Evolutionary conservation across 2,888 invertebrate species (phyloP).

Genomic region (Petrophora chlorosata): DNA sequence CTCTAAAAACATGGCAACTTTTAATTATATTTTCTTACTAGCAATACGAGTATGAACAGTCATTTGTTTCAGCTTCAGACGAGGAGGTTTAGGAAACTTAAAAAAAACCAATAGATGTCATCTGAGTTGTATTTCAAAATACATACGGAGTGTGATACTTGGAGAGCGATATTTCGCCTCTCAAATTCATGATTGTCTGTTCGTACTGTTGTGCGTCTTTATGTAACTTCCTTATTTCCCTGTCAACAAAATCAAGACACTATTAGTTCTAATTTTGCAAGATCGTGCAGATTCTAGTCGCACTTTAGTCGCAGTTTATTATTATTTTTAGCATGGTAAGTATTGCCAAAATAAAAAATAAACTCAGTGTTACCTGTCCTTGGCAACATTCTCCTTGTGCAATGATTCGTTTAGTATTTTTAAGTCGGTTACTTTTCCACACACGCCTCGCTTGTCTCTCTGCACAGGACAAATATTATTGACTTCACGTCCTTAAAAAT

Average conservation of each 20-base stretch:
- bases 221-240: conserved; percentile 64
- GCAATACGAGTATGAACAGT: no score
- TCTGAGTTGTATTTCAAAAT: no score
- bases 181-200: conserved; percentile 54
- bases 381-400: conserved; percentile 59
- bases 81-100: no score
- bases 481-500: neutral
- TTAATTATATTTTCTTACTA: conserved; percentile 19
- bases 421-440: conserved; percentile 47
- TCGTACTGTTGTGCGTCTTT: conserved; percentile 64
- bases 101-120: no score
- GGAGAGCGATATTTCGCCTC: conserved; percentile 51
- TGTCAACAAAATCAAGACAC: conserved; percentile 38
- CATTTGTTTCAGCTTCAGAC: no score
- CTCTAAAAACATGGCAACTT: conserved; percentile 46
- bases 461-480: conserved; percentile 22
- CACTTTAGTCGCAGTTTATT: no score
- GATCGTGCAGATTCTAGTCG: no score
- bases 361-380: conserved; percentile 57
- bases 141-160: conserved; percentile 55
- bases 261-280: no score
- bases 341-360: neutral
- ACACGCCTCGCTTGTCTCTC: conserved; percentile 43
- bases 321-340: no score
- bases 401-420: conserved; percentile 58